These are phyloP conservation scores for Scytalopus superciliaris DNA, from an alignment of 2,113 vertebrate genomes.

Conservation along the genomic window DNA sequence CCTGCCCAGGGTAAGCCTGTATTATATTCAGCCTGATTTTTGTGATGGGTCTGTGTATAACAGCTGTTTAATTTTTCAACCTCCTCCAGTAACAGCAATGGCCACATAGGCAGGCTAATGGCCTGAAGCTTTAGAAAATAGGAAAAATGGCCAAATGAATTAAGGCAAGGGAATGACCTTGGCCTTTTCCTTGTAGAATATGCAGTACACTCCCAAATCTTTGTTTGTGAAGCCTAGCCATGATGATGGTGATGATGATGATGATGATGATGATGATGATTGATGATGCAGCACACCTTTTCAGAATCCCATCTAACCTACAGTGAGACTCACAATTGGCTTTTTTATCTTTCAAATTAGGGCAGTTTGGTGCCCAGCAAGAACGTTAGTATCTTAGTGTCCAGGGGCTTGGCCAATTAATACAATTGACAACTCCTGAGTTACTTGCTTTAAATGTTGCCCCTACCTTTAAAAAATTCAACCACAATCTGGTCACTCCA, in stretches of 20 bases:
- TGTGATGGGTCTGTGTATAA: not conserved
- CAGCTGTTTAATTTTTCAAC: not conserved
- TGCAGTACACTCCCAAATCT: no score
- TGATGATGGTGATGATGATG: no score
- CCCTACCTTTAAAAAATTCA: not conserved
- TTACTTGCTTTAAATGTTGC: not conserved
- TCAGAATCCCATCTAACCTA: not conserved
- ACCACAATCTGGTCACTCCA: fast-evolving
- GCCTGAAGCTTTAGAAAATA: not conserved
- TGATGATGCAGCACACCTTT: no score
- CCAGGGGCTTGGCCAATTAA: not conserved
- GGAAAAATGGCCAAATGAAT: not conserved
- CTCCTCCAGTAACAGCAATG: not conserved
- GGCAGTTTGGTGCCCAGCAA: not conserved
- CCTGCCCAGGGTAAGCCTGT: not conserved
- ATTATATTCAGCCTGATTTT: not conserved
- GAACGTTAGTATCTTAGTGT: not conserved
- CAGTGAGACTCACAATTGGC: not conserved
- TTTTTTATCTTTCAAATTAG: not conserved
- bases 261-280: no score
- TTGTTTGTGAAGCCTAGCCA: no score
- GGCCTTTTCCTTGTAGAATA: not conserved
- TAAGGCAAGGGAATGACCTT: not conserved
- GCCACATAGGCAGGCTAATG: not conserved
- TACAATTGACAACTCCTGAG: not conserved